Evolutionary conservation across 2,113 vertebrate species (phyloP).

Genomic region (Eulemur rufifrons): DNA sequence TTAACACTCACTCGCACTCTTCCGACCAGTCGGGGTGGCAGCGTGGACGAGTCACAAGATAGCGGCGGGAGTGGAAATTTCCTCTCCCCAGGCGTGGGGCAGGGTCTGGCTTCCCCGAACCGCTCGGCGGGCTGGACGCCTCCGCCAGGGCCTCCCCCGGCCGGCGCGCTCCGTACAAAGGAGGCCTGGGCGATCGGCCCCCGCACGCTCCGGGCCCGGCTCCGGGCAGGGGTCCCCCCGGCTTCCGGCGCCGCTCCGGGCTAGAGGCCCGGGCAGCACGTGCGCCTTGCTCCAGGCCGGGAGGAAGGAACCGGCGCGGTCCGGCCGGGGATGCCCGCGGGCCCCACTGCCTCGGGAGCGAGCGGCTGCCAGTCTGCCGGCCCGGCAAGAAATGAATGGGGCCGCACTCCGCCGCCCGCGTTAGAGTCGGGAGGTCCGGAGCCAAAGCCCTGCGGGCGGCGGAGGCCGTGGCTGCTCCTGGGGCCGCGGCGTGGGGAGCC

Average conservation of each 20-base stretch:
- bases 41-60: conserved; percentile 75
- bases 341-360: neutral
- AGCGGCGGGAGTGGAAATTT: conserved; percentile 87
- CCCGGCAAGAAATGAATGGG: conserved; percentile 65
- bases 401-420: neutral
- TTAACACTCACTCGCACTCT: conserved; percentile 64
- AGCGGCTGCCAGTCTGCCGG: neutral
- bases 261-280: conserved; percentile 55
- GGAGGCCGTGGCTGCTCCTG: neutral
- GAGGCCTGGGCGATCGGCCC: conserved; percentile 32
- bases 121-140: conserved; percentile 73
- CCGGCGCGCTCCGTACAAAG: conserved; percentile 62
- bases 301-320: neutral
- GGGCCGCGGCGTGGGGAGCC: neutral
- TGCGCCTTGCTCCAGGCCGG: neutral
- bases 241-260: conserved; percentile 36
- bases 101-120: conserved; percentile 83
- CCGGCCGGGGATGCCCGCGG: neutral
- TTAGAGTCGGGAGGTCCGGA: neutral
- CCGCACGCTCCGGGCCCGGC: neutral
- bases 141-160: conserved; percentile 69
- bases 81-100: conserved; percentile 80
- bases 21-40: conserved; percentile 20
- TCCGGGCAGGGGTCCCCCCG: neutral
- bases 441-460: too few relatives aligned